Base-by-base conservation (phyloP, 92 coral and sea anemone genomes). In the Zoanthus sociatus region DNA sequence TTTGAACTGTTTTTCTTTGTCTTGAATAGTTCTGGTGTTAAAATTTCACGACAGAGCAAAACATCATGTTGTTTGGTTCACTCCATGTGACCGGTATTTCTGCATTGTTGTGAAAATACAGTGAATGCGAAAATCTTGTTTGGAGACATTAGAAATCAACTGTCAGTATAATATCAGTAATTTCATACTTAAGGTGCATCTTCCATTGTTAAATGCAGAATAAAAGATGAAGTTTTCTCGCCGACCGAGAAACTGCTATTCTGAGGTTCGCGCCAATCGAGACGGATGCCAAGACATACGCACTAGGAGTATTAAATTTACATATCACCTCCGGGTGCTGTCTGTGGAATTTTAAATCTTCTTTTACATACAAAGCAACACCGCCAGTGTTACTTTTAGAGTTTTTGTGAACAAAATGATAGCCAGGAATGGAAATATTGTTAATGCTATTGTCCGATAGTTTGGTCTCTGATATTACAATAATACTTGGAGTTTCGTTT, bases 231-330 rank as follows among this genome's bases (percentile, higher is more conserved):
- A 15, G 77, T 73, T 44, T 51, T 73, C 77, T 42, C 7, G 56
- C 30, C 32, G 47, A 47, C 33, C 61, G 61, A 51, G 58, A 74
- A 74, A 74, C 58, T 47, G 78, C 74, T 47, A 47, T 70, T 70
- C 74, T 70, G 74, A 70, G 74, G 48, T 31, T 70, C 74, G 47
- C 42, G 74, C 74, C 42, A 21, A 74, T 53, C 21, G 37, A 47
- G 58, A 74, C 60, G 78, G 48, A 74, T 61, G 78, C 60, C 78
- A 74, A 74, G 78, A n/a, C 33, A 70, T 70, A 48, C 74, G 48
- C 47, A 70, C 48, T 32, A 31, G 74, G 64, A 70, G 31, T 32
- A 7, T 0, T 70, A 32, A 70, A 2, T 70, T 70, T 31, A 37
- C 74, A 70, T 70, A 70, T 70, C 45, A 70, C 74, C 32, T 70